phyloP scores from a whole-genome alignment of 2,888 invertebrate genomes.

The Polia nebulosa region DNA sequence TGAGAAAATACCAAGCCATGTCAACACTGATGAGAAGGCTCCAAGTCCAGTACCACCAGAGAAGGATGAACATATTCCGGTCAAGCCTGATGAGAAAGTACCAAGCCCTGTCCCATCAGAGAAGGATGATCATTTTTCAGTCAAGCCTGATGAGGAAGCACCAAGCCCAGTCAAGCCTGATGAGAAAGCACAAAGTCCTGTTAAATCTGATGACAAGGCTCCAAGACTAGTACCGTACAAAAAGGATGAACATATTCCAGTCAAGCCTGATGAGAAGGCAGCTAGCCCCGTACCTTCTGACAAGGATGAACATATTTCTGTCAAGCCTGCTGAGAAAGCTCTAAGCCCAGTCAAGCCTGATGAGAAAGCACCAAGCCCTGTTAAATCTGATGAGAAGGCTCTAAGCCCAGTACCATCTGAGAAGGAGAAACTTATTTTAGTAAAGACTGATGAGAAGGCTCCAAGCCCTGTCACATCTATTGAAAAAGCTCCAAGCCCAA shows the following conservation, averaged over 20 bases:
- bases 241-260: not conserved
- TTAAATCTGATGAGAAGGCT: too few species aligned
- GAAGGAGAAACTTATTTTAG: too few species aligned
- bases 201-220: not conserved
- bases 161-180: not conserved
- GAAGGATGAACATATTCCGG: not conserved
- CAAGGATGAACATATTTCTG: conserved; percentile 23
- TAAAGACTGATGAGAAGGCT: too few species aligned
- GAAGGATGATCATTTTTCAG: not conserved
- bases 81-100: not conserved
- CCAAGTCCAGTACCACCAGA: conserved; percentile 31
- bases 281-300: not conserved
- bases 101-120: not conserved
- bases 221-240: too few species aligned
- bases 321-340: too few species aligned
- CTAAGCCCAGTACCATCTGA: too few species aligned
- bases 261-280: not conserved
- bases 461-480: not conserved
- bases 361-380: too few species aligned
- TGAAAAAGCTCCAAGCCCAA: too few species aligned
- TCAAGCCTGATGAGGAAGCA: not conserved
- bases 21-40: conserved; percentile 36
- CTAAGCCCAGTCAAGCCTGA: not conserved
- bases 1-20: not conserved
- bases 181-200: not conserved